A percentile compares a stretch with the other conserved stretches of the same genome.
phyloP scores from a whole-genome alignment of 1,140 invertebrate species.

The Lepidurus packardi region DNA sequence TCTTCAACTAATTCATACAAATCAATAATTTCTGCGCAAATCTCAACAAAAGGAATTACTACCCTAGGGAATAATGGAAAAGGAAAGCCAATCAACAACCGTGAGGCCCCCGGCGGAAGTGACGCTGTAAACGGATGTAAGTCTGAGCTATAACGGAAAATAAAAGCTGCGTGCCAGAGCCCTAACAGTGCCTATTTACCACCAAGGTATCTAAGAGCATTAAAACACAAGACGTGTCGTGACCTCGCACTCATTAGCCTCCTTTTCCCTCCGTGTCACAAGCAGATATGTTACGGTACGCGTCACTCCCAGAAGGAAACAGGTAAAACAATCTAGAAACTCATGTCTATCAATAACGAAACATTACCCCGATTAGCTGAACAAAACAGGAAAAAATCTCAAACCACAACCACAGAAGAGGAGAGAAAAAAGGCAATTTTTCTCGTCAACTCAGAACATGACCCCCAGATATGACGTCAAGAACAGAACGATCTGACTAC shows the following conservation, averaged over 20 bases:
- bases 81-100: neutral
- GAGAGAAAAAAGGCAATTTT: neutral
- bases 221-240: neutral
- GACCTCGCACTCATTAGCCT: slow-evolving; percentile 10
- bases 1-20: neutral
- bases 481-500: neutral
- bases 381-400: neutral
- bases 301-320: neutral
- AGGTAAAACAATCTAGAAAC: neutral
- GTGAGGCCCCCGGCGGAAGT: neutral
- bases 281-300: neutral
- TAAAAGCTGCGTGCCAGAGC: neutral
- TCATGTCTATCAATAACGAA: neutral
- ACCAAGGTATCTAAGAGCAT: neutral
- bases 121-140: neutral
- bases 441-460: neutral
- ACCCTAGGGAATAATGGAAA: neutral
- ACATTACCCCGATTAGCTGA: neutral
- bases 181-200: neutral
- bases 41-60: too few species aligned
- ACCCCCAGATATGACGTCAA: neutral
- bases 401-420: neutral
- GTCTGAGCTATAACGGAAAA: neutral
- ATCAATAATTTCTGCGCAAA: neutral
- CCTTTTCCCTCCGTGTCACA: neutral